Evolutionary conservation across 2,888 invertebrate species (phyloP), one percentile per base, ranked within the genome.

Genomic region (Melikaiella ostensackeni): DNA sequence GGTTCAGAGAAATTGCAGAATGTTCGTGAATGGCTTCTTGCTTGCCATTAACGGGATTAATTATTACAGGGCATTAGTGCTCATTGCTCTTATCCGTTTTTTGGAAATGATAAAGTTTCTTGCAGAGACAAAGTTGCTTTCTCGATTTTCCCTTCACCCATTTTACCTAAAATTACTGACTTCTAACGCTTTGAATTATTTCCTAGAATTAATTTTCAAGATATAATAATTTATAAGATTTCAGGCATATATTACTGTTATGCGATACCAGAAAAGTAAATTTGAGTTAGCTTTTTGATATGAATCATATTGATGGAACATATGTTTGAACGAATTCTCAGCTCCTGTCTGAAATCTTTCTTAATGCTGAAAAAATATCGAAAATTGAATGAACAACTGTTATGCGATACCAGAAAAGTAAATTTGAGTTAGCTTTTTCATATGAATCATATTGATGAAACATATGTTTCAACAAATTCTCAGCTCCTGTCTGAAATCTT

Each of bases 1-100:
- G 30, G 70, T 70, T 50, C n/a, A 50, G 70, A 70, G 70, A 70
- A 70, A 70, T 70, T 70, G 19, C 46, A 70, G 50, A 70, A 33
- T 70, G 46, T 70, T 50, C 70, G 30, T 50, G 30, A 70, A 70
- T 70, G 50, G 50, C 70, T 50, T 70, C 50, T 70, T 70, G 30
- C 70, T 30, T 5, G 33, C 46, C 30, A 70, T 70, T 70, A 70
- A 30, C 19, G 30, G 50, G 70, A 70, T 70, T 70, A 70, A 50
- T 70, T 70, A 70, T 70, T 30, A 50, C 70, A 16, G 19, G 3
- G 16, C 24, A 50, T 70, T 50, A 70, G 70, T 50, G 50, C 30
- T 50, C 70, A 70, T 70, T 70, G 50, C 50, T 24, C 50, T 70
- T 50, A 50, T 33, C 27, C 59, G 59, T 59, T 59, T 59, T 59